Percentiles rank a stretch among this genome's conserved stretches.
Conservation (phyloP, 2,888 invertebrate genomes). For the Drosophila buzzatii region DNA sequence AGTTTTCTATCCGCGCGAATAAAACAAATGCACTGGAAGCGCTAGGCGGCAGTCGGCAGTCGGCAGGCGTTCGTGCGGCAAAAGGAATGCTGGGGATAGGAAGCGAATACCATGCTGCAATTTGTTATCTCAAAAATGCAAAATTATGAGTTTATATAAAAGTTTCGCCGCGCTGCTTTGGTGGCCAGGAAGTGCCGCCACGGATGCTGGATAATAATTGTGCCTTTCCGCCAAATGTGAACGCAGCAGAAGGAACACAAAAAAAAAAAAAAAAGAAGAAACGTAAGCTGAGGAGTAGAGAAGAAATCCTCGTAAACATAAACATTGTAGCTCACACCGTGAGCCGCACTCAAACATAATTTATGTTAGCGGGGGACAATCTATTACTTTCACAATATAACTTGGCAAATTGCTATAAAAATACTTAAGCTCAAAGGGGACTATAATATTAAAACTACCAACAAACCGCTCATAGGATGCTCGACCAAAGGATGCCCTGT, state of each 20-base stretch:
- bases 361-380: conserved; percentile 73
- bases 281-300: neutral
- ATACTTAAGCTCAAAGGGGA: conserved; percentile 49
- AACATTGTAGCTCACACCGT: conserved; percentile 21
- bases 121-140: conserved; percentile 79
- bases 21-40: conserved; percentile 47
- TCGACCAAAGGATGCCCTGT: neutral
- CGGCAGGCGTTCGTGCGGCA: conserved; percentile 2
- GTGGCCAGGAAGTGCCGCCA: conserved; percentile 56
- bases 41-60: too few species aligned
- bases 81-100: conserved; percentile 25
- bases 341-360: conserved; percentile 50
- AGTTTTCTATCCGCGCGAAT: conserved; percentile 62
- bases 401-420: conserved; percentile 79
- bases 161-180: conserved; percentile 70
- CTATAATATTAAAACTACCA: conserved; percentile 2
- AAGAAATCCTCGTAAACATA: conserved; percentile 20
- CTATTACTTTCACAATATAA: conserved; percentile 81
- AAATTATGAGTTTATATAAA: conserved; percentile 79
- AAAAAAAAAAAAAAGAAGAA: neutral
- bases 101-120: conserved; percentile 74
- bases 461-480: neutral
- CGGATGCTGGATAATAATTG: conserved; percentile 74
- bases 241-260: conserved; percentile 26
- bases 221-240: conserved; percentile 55